Conservation (phyloP, 35 echinoderm and acorn worm species). For the Stichopus chloronotus region DNA sequence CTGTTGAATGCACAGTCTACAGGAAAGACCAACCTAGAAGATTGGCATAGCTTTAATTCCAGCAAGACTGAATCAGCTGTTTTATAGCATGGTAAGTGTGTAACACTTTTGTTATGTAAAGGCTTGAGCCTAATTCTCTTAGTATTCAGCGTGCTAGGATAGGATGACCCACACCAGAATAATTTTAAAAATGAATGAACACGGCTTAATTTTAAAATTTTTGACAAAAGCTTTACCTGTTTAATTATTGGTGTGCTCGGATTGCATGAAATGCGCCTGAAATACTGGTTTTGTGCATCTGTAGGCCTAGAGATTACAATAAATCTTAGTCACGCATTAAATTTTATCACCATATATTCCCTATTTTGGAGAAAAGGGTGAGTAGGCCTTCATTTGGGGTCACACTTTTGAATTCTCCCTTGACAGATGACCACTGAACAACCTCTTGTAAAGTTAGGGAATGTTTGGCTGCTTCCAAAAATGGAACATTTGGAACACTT, state of each 20-base stretch:
- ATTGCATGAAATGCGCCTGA: not conserved
- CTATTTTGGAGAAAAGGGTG: not conserved
- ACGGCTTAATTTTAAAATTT: too few species aligned
- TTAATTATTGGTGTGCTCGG: too few species aligned
- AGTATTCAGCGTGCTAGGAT: not conserved
- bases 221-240: too few species aligned
- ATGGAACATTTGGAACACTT: not conserved
- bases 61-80: constrained; percentile 3
- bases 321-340: not conserved
- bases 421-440: not conserved
- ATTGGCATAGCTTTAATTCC: not conserved
- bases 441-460: not conserved
- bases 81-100: not conserved
- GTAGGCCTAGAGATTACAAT: not conserved
- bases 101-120: not conserved
- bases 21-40: not conserved
- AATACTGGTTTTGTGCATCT: not conserved
- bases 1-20: constrained; percentile 8
- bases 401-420: not conserved
- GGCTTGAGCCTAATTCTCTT: constrained; percentile 6
- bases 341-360: not conserved
- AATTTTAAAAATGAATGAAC: not conserved
- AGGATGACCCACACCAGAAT: not conserved
- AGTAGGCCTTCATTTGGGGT: not conserved
- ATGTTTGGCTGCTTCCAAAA: not conserved